These are phyloP conservation scores for Phaenicophaeus curvirostris DNA, from an alignment of 2,797 vertebrate genomes.

Conservation along the genomic window DNA sequence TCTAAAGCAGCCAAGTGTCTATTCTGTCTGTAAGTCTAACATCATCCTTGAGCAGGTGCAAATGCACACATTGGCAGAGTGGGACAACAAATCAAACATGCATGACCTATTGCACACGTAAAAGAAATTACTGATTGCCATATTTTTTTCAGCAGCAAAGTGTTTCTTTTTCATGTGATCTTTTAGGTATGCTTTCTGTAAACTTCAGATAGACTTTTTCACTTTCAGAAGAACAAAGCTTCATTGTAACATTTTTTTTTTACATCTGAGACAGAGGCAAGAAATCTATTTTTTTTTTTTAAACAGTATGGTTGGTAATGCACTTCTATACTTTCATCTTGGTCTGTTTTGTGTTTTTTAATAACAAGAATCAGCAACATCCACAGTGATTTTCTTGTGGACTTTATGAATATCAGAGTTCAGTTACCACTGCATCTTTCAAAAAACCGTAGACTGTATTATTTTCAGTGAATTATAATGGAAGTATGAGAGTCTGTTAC, in stretches of 20 bases:
- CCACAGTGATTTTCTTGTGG: not conserved
- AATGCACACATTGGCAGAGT: not conserved
- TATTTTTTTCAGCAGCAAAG: not conserved
- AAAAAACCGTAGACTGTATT: not conserved
- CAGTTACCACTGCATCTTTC: not conserved
- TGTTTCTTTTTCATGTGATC: not conserved
- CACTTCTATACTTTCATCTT: not conserved
- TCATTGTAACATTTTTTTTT: not conserved
- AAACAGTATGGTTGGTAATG: not conserved
- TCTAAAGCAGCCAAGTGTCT: not conserved
- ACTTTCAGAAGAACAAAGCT: not conserved
- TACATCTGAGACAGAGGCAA: not conserved
- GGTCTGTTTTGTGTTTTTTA: not conserved
- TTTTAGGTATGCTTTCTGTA: not conserved
- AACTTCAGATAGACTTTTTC: not conserved
- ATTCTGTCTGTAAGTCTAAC: not conserved
- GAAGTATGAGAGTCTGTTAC: not conserved
- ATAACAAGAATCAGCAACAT: not conserved
- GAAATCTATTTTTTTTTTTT: not conserved
- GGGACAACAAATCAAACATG: not conserved
- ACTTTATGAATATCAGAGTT: not conserved
- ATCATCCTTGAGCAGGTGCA: not conserved
- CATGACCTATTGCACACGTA: not conserved
- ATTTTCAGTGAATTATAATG: not conserved
- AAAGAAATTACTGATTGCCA: not conserved